Evolutionary conservation across 2,113 vertebrate genomes (phyloP), one percentile per base, ranked within the genome.

Genomic region (Corapipo altera): DNA sequence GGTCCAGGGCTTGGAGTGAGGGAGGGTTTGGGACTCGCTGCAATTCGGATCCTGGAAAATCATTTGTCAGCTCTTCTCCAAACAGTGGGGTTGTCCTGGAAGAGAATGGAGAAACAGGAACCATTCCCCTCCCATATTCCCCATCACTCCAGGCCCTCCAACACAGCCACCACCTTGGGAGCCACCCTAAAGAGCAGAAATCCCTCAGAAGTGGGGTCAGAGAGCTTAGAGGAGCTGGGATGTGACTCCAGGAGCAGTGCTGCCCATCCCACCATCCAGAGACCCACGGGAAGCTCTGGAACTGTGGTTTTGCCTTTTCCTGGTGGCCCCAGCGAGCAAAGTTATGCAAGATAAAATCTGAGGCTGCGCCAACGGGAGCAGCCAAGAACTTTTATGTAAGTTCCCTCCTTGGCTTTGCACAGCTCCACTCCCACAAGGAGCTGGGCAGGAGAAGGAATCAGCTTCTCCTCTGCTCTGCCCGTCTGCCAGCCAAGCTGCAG

Each of bases 381-480:
- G 96, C 95, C 95, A 93, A 89, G 89, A 93, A 93, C n/a, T 93
- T 96, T 93, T 92, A 95, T 93, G 69, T 91, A 95, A 91, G 89
- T 86, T 86, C 88, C 86, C 71, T 85, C 32, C 11, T 59, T 83
- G 85, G 85, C 82, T 96, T 43, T 24, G 59, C 86, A 18, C 4
- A 4, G 94, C 88, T 91, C 59, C 72, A 22, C 90, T 93, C 90
- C 92, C 92, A 70, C 78, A 7, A 61, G 94, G 75, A 93, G 88
- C 89, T 51, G 78, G 89, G 93, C 66, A 93, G 1, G 6, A 41
- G 6, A 44, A 51, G 90, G 90, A 94, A 37, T 24, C 0, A 0
- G 75, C 70, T 73, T 84, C 64, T 88, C 71, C 85, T 90, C 7
- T 20, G 93, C 55, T 37, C 20, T 37, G 80, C 73, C 77, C 17